Evolutionary conservation across 2,797 vertebrate genomes (phyloP).

Genomic region (Rhyacichthys aspro): DNA sequence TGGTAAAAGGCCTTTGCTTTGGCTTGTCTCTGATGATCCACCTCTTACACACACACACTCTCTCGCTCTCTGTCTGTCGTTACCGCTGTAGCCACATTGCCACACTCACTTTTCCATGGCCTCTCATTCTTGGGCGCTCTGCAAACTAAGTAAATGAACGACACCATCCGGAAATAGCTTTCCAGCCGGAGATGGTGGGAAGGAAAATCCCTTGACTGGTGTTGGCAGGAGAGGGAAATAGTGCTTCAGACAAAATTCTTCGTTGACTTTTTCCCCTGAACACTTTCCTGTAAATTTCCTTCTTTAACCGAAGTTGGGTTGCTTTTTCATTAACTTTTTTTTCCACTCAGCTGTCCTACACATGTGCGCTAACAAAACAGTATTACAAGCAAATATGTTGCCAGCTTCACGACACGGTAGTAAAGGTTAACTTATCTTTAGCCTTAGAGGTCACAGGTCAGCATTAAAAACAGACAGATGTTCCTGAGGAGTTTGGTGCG

Average conservation of each 20-base stretch:
- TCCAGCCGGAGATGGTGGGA: slow-evolving; percentile 72
- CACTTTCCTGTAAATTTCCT: slow-evolving; percentile 11
- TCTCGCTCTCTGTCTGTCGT: slow-evolving; percentile 32
- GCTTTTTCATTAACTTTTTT: slow-evolving; percentile 1
- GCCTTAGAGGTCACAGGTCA: slow-evolving; percentile 54
- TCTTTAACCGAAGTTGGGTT: slow-evolving; percentile 7
- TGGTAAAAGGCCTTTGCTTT: slow-evolving; percentile 59
- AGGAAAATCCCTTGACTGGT: slow-evolving; percentile 74
- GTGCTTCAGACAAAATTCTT: slow-evolving; percentile 38
- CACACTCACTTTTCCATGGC: slow-evolving; percentile 76
- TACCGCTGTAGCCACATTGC: slow-evolving; percentile 65
- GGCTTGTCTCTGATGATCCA: slow-evolving; percentile 61
- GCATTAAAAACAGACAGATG: slow-evolving; percentile 52
- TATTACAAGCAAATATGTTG: slow-evolving; percentile 8
- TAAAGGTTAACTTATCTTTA: slow-evolving; percentile 70
- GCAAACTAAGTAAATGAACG: slow-evolving; percentile 72
- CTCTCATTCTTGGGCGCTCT: slow-evolving; percentile 71
- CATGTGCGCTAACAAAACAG: slow-evolving; percentile 7
- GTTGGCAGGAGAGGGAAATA: slow-evolving; percentile 55
- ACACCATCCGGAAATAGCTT: slow-evolving; percentile 79
- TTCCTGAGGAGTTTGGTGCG: slow-evolving; percentile 29
- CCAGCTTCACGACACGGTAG: slow-evolving; percentile 20
- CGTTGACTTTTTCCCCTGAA: slow-evolving; percentile 20
- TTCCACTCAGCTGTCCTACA: slow-evolving; percentile 10
- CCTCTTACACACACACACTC: slow-evolving; percentile 37